Base-by-base conservation (phyloP, 2,888 invertebrate genomes). In the Lithosia quadra region DNA sequence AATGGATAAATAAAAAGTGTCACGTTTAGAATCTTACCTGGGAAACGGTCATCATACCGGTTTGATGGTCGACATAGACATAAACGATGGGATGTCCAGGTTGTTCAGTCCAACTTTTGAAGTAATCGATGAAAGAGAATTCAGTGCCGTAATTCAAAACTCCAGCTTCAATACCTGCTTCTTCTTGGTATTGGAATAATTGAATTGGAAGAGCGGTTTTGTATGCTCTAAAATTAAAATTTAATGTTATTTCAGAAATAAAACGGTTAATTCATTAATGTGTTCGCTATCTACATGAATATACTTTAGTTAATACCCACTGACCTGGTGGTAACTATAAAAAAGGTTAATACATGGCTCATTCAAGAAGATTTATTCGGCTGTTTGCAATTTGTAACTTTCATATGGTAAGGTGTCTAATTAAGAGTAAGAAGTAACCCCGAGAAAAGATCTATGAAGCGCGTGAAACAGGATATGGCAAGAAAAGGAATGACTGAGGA, bases 51-150 rank as follows among this genome's bases (percentile, higher is more conserved):
- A 95, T 92, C 8, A 77, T 81, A 24, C 92, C 91, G 21, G 91
- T 92, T 0, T 77, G 77, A 59, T 95, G 95, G 78, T 96, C 86
- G 4, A 95, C 93, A 13, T 89, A 85, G 0, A 96, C 96, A n/a
- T 89, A 93, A 1, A 97, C 82, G 0, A 96, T 90, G 0, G 97
- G 97, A 76, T 95, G 96, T 18, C 96, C 96, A 43, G 93, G 87
- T 78, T 96, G 95, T 34, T 95, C 94, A 78, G 96, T 96, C 87
- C 96, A 95, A 55, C 90, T 89, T 65, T 86, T 91, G 69, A 90
- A 95, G 75, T 94, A 94, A 4, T 93, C 91, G 5, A 91, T 78
- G 0, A 92, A 72, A 72, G 92, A 90, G 69, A 95, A 91, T 2
- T 90, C 81, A 0, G 86, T 36, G 66, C 92, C 91, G 49, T 94